Evolutionary conservation across 2,797 vertebrate genomes (phyloP).

Genomic region (Hafferia zeledoni): DNA sequence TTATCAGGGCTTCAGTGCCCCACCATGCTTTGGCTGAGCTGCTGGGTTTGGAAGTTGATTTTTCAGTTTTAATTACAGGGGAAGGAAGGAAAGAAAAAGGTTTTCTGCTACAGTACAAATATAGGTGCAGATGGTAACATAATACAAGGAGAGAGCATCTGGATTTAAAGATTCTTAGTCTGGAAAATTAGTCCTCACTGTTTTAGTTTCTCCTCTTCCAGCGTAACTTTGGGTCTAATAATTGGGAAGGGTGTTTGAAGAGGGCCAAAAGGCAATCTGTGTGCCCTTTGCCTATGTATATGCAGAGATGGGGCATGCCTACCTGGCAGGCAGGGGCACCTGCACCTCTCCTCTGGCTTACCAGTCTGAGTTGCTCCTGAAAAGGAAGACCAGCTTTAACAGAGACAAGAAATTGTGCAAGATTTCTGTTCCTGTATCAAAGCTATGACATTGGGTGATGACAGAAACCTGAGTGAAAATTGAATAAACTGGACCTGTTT

Average conservation of each 20-base stretch:
- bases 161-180: not conserved
- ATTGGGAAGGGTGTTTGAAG: not conserved
- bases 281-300: rapidly evolving
- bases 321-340: rapidly evolving
- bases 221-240: not conserved
- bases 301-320: not conserved
- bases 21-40: rapidly evolving
- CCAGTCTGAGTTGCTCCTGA: not conserved
- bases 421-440: not conserved
- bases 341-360: not conserved
- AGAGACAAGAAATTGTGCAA: not conserved
- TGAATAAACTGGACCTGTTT: not conserved
- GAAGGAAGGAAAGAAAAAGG: not conserved
- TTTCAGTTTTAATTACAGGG: not conserved
- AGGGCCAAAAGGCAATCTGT: not conserved
- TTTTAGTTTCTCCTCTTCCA: not conserved
- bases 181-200: not conserved
- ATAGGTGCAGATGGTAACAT: not conserved
- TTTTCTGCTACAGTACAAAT: not conserved
- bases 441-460: not conserved
- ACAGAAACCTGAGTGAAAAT: not conserved
- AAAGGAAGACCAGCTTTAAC: not conserved
- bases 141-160: not conserved
- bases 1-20: not conserved
- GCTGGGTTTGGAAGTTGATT: not conserved